Evolutionary conservation across 2,888 invertebrate species (phyloP).

Genomic region (Drosophila anomalata): DNA sequence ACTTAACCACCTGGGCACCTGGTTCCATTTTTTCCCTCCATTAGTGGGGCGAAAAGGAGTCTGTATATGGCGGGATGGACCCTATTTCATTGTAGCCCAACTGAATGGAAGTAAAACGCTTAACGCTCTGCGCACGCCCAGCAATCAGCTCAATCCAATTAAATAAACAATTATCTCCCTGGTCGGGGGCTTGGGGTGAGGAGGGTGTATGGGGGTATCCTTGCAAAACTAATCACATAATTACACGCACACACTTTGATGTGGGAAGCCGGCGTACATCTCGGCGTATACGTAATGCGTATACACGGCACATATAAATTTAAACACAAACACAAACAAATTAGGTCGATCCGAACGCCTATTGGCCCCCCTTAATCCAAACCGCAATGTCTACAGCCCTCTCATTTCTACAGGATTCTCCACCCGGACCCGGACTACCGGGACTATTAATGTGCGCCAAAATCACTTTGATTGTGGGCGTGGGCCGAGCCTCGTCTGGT

Average conservation of each 20-base stretch:
- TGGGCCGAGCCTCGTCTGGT: slow-evolving; percentile 11
- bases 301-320: slow-evolving; percentile 38
- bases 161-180: slow-evolving; percentile 52
- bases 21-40: background rate
- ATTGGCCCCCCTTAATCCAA: slow-evolving; percentile 8
- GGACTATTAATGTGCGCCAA: slow-evolving; percentile 46
- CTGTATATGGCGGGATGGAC: slow-evolving; percentile 1
- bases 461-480: slow-evolving; percentile 46
- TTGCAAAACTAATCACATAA: slow-evolving; percentile 54
- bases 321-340: slow-evolving; percentile 55
- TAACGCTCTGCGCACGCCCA: slow-evolving; percentile 33
- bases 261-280: slow-evolving; percentile 20
- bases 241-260: slow-evolving; percentile 53
- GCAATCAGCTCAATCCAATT: slow-evolving; percentile 43
- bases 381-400: slow-evolving; percentile 39
- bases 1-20: slow-evolving; percentile 24
- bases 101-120: slow-evolving; percentile 24
- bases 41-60: background rate
- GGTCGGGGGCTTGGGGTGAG: slow-evolving; percentile 1
- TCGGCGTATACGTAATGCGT: slow-evolving; percentile 30
- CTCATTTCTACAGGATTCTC: slow-evolving; percentile 17
- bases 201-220: slow-evolving; percentile 25
- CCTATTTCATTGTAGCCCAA: slow-evolving; percentile 15
- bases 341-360: slow-evolving; percentile 29
- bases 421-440: background rate